These are phyloP conservation scores for Petrocephalus microphthalmus DNA, from an alignment of 2,113 vertebrate genomes.

Conservation along the genomic window DNA sequence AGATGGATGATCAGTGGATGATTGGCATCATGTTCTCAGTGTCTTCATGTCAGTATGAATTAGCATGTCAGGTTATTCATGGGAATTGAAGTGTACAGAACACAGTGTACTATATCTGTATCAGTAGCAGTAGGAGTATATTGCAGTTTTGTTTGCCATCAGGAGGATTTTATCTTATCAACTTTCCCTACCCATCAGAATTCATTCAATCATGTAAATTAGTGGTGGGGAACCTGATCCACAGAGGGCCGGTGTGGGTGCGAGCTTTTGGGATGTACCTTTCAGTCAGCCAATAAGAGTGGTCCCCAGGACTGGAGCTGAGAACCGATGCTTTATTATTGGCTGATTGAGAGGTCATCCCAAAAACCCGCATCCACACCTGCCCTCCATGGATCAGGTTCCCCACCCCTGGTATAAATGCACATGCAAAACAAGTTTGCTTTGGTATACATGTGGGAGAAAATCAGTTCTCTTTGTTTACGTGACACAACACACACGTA, in stretches of 20 bases:
- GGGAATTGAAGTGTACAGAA: not conserved
- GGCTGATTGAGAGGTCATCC: too few species aligned
- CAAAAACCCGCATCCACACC: too few species aligned
- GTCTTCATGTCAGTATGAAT: not conserved
- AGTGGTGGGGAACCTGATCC: too few species aligned
- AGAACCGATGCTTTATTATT: too few species aligned
- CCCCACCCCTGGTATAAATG: too few species aligned
- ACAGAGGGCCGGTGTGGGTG: too few species aligned
- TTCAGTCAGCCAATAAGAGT: too few species aligned
- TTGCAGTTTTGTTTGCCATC: not conserved
- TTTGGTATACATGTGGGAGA: not conserved
- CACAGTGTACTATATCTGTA: not conserved
- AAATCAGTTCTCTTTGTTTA: not conserved
- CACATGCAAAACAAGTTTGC: not conserved
- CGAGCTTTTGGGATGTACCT: too few species aligned
- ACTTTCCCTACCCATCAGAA: not conserved
- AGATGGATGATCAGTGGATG: not conserved
- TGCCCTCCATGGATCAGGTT: too few species aligned
- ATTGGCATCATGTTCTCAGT: not conserved
- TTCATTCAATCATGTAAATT: not conserved
- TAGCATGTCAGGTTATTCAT: not conserved
- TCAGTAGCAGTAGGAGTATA: not conserved
- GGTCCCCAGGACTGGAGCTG: too few species aligned
- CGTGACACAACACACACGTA: not conserved
- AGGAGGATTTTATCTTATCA: not conserved